Base-by-base conservation (phyloP, 2,888 invertebrate genomes). In the Netelia melanura region DNA sequence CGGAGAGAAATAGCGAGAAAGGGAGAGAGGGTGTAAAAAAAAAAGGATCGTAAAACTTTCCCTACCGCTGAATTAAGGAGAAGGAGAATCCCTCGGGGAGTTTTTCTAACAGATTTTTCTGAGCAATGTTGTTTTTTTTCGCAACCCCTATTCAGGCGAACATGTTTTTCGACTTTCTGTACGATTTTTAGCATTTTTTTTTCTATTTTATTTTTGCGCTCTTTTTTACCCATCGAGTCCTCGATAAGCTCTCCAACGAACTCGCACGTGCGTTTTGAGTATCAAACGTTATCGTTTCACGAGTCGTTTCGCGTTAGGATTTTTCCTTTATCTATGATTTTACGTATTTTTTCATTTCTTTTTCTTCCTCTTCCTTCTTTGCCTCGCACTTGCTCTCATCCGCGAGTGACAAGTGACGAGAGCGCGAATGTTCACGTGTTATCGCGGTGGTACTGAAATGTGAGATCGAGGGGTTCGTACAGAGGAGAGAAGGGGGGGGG, bases 371-470 rank as follows among this genome's bases (percentile, higher is more conserved):
- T 48, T 68, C n/a, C 68, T 68, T 67, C 68, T 67, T 56, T 68
- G 30, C 30, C 17, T 65, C 58, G 30, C 30, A 76, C 43, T 77
- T 77, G 11, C 38, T 43, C 58, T 48, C 21, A 74, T 72, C 48
- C 77, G 61, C 23, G 79, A 84, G 71, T 65, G 76, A 74, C 61
- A 71, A 82, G 80, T 48, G 75, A 74, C 48, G 74, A 76, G 75
- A 56, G 68, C 21, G 58, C 30, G 56, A 76, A 61, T 14, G 38
- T 30, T 54, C 77, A 44, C 52, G 77, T 65, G 80, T 74, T 83
- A 80, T 85, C 82, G 62, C 58, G 62, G 23, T 64, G 10, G 54
- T 68, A 68, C 30, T 77, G 65, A 65, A 65, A 75, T 64, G 70
- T 52, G 65, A 10, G n/a, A 25, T 25, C 62, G 25, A n/a, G 30